Evolutionary conservation across 2,113 vertebrate species (phyloP).

Genomic region (Erythrocebus patas): DNA sequence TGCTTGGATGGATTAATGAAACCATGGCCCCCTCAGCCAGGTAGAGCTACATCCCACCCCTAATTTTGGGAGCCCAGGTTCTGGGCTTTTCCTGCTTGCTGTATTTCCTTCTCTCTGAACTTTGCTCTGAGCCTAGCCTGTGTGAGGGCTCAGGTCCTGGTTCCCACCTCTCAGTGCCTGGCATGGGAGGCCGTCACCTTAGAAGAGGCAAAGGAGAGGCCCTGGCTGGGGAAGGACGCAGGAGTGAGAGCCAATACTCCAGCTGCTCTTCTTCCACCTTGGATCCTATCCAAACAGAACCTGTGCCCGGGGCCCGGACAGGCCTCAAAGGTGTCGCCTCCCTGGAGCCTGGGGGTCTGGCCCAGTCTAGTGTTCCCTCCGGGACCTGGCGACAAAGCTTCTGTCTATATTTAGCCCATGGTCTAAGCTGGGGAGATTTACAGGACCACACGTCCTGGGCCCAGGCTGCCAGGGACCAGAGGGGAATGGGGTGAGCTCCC

Average conservation of each 20-base stretch:
- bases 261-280: background rate
- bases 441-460: background rate
- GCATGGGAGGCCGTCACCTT: background rate
- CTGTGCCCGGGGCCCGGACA: background rate
- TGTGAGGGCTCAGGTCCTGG: background rate
- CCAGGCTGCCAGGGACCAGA: background rate
- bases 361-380: background rate
- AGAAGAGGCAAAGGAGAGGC: background rate
- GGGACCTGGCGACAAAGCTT: conserved; percentile 15
- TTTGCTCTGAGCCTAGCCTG: background rate
- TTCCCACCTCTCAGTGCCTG: background rate
- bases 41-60: background rate
- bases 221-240: background rate
- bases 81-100: conserved; percentile 15
- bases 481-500: background rate
- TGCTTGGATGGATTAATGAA: background rate
- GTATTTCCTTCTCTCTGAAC: background rate
- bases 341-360: conserved; percentile 63
- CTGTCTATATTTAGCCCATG: conserved; percentile 68
- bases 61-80: background rate
- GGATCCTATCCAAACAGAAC: background rate
- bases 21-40: background rate
- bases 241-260: background rate
- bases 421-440: conserved; percentile 65
- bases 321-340: background rate